phyloP scores from a whole-genome alignment of 1,140 invertebrate genomes.

The Pseudachorutes palmiensis region DNA sequence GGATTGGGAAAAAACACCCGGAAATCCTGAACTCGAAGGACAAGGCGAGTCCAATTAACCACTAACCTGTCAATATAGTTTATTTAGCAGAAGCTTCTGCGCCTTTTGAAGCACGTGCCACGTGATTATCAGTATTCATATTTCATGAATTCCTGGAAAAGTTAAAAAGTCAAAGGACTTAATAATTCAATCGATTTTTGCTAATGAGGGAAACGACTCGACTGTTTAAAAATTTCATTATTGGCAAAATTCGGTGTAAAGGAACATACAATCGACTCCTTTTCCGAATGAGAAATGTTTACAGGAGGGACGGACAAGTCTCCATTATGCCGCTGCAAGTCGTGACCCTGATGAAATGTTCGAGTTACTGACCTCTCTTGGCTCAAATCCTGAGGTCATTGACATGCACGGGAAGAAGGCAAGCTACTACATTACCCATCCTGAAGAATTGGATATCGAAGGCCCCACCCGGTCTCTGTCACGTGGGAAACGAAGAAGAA shows the following conservation, averaged over 20 bases:
- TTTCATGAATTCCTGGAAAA: no score
- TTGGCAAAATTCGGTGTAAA: no score
- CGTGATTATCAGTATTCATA: no score
- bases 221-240: no score
- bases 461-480: slow-evolving; percentile 9
- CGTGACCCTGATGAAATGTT: slow-evolving; percentile 54
- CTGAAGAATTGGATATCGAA: slow-evolving; percentile 40
- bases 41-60: slow-evolving; percentile 51
- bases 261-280: no score
- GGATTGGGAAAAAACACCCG: slow-evolving; percentile 64
- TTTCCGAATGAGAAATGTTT: no score
- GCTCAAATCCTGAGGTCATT: slow-evolving; percentile 55
- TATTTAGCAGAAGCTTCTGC: no score
- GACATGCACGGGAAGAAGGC: slow-evolving; percentile 60
- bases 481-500: slow-evolving; percentile 18
- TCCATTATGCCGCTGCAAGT: slow-evolving; percentile 66
- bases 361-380: slow-evolving; percentile 55
- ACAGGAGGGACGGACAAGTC: slow-evolving; percentile 64
- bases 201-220: no score
- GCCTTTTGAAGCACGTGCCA: no score
- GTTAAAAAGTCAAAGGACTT: no score
- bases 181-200: no score
- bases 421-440: slow-evolving; percentile 56
- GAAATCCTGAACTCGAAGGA: slow-evolving; percentile 63
- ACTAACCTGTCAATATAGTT: background rate